A percentile compares a stretch with the other conserved stretches of the same genome.
Conservation (phyloP, 2,113 vertebrate genomes). For the Herpailurus yagouaroundi region DNA sequence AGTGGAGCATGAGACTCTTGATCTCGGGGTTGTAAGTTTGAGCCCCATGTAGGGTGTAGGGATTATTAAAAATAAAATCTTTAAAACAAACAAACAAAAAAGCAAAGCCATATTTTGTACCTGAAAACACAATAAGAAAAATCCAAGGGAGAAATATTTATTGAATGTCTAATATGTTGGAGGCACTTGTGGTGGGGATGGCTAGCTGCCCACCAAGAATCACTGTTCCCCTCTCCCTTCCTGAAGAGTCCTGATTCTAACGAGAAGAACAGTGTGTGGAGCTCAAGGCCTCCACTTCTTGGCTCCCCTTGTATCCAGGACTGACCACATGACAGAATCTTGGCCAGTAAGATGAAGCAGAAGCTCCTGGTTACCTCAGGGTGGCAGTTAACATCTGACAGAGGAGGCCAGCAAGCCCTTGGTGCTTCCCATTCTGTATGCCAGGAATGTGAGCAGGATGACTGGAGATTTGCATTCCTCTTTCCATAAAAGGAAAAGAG, state of each 20-base stretch:
- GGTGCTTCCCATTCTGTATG: not conserved
- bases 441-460: slow-evolving; percentile 1
- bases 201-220: not conserved
- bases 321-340: not conserved
- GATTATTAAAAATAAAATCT: no score
- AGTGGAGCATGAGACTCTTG: no score
- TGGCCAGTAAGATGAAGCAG: not conserved
- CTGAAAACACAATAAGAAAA: not conserved
- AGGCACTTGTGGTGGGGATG: not conserved
- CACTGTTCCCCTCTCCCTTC: not conserved
- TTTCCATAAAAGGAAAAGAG: slow-evolving; percentile 57
- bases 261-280: not conserved
- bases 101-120: not conserved
- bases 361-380: not conserved
- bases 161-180: not conserved
- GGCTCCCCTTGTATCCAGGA: not conserved
- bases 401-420: not conserved
- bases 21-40: no score
- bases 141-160: not conserved
- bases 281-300: not conserved
- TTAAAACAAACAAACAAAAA: not conserved
- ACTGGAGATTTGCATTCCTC: slow-evolving; percentile 19
- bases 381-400: not conserved
- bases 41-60: no score
- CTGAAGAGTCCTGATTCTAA: not conserved